These are phyloP conservation scores for Akabosia matsudoensis DNA, from an alignment of 1,140 invertebrate species.

Conservation along the genomic window DNA sequence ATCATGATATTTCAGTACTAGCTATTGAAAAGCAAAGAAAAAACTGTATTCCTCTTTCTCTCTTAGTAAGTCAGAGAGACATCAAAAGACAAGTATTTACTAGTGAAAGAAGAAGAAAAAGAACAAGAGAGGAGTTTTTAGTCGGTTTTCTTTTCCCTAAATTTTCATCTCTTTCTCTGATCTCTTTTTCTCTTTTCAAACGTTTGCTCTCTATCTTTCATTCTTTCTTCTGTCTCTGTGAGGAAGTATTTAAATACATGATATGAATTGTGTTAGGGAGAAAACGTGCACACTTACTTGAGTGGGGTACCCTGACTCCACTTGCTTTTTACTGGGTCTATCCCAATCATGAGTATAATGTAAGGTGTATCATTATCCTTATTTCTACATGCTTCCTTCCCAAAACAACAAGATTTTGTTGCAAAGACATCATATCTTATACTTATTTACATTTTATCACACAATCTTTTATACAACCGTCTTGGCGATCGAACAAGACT, in stretches of 20 bases:
- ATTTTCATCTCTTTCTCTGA: conserved; percentile 9
- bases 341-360: neutral
- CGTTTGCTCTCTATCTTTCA: conserved; percentile 14
- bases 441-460: neutral
- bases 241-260: neutral
- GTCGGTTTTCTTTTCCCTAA: neutral
- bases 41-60: neutral
- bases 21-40: neutral
- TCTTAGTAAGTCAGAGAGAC: neutral
- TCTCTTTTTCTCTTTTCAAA: neutral
- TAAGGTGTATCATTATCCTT: neutral
- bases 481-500: neutral
- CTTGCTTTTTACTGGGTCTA: neutral
- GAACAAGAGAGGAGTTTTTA: conserved; percentile 44
- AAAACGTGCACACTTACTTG: neutral
- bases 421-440: neutral
- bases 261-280: neutral
- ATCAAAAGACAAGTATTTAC: neutral
- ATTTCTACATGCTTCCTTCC: neutral
- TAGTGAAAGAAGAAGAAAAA: conserved; percentile 15
- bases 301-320: neutral
- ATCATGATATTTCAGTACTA: neutral
- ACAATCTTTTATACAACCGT: neutral
- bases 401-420: neutral
- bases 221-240: neutral